Evolutionary conservation across 2,113 vertebrate species (phyloP), one percentile per base, ranked within the genome.

Genomic region (Leucosticte australis): DNA sequence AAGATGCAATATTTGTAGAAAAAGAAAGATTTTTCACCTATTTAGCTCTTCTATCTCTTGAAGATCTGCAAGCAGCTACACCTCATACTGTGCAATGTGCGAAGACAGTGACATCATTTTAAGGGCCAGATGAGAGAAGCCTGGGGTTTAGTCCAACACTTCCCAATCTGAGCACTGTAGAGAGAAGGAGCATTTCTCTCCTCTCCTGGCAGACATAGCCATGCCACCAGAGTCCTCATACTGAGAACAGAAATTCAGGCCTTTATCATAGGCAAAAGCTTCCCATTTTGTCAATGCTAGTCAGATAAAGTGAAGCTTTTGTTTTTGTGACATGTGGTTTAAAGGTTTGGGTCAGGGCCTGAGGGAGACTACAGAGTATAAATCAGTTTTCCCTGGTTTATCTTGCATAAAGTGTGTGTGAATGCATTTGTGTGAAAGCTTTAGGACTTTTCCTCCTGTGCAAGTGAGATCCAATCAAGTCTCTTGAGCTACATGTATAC

Each of bases 191-290:
- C 24, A 28, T 50, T 84, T 67, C 70, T 44, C 41, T 26, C 30
- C 14, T 3, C 41, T 62, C 10, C 31, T 35, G 30, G 31, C 15
- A 74, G 41, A 33, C 1, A 2, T 2, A 77, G 7, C 10, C 0
- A 0, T 15, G 26, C 57, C 41, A 80, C 23, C 31, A 57, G 59
- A 59, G 57, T 37, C n/a, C 22, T 73, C 55, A 46, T 4, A 26
- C 11, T 67, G 42, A 78, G 60, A 63, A 35, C 5, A 74, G 64
- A 83, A 86, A 70, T 67, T 62, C 50, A 41, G 52, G 26, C 7
- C 28, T 92, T 76, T 37, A 19, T 37, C 21, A 8, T 2, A 74
- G 35, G 12, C 28, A 91, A 59, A 47, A 37, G 41, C 18, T 86
- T 73, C 41, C n/a, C 20, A 22, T 41, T 22, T 83, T 87, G 16